Base-by-base conservation (phyloP, 2,888 invertebrate genomes). In the Drosophila nr. perissopoda region DNA sequence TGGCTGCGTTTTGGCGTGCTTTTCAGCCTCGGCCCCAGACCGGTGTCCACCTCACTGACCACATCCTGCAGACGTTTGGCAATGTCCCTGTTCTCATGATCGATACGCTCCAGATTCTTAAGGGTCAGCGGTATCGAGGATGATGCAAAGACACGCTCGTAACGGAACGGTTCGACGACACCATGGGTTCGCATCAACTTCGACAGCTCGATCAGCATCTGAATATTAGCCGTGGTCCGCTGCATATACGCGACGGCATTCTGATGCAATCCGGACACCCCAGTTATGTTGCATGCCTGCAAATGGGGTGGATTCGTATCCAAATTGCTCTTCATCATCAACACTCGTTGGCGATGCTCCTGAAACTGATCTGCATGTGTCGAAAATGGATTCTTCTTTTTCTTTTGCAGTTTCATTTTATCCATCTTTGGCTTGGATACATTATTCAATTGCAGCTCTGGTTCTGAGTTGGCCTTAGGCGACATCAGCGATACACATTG, bases 101-200 rank as follows among this genome's bases (percentile, higher is more conserved):
- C 86, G n/a, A 87, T 21, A 0, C 11, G 45, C 2, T 83, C 76
- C 33, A 88, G 48, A 0, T 16, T 31, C 4, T 64, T 62, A 0
- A 78, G 0, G 0, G 42, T 40, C 1, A 34, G 0, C 0, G 82
- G 76, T 7, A 83, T 1, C 4, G 40, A 5, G 0, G 88, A 78
- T 18, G 57, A 31, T 4, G 61, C 59, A 16, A 61, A 62, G 5
- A 72, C n/a, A 0, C 42, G 48, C 0, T 82, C 74, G 29, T 66
- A 60, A 1, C 88, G 84, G 25, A 84, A 87, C 0, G 88, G 70
- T 40, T 76, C 57, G 16, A 73, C 63, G 0, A 21, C 69, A 0
- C 87, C 87, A 21, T 76, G 88, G 11, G 86, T 86, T 8, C 87
- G 88, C 73, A 74, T 72, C 0, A 69, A 29, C 8, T 66, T 60